Conservation (phyloP, 2,797 vertebrate genomes). For the Esox masquinongy region DNA sequence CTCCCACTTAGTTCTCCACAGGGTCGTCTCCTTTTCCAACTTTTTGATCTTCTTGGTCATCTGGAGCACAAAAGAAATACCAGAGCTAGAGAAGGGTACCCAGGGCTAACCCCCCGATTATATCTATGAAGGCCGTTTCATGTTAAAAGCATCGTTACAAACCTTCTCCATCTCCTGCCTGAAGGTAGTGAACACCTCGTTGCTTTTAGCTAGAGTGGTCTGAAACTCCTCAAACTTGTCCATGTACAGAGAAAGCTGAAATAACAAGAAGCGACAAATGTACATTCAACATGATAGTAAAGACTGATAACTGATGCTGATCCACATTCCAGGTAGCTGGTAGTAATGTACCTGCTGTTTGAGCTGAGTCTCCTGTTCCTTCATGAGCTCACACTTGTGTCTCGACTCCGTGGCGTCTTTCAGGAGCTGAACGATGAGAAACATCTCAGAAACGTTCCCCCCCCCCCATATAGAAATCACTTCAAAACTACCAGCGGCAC, state of each 20-base stretch:
- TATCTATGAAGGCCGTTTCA: not conserved
- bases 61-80: constrained; percentile 61
- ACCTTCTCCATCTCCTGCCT: constrained; percentile 99
- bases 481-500: too few species aligned
- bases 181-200: constrained; percentile 98
- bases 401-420: constrained; percentile 95
- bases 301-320: too few species aligned
- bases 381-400: constrained; percentile 96
- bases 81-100: not conserved
- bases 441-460: too few species aligned
- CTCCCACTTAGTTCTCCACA: constrained; percentile 98
- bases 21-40: constrained; percentile 94
- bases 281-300: too few species aligned
- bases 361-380: constrained; percentile 93
- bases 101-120: not conserved
- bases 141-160: constrained; percentile 19
- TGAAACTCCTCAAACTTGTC: constrained; percentile 99
- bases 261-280: too few species aligned
- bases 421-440: constrained; percentile 77
- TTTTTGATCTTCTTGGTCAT: constrained; percentile 99
- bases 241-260: constrained; percentile 96
- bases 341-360: constrained; percentile 86
- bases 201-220: constrained; percentile 97
- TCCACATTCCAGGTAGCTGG: not conserved
- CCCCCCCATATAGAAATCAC: too few species aligned